These are phyloP conservation scores for Eretmocerus hayati DNA, from an alignment of 2,888 invertebrate species.

Conservation along the genomic window DNA sequence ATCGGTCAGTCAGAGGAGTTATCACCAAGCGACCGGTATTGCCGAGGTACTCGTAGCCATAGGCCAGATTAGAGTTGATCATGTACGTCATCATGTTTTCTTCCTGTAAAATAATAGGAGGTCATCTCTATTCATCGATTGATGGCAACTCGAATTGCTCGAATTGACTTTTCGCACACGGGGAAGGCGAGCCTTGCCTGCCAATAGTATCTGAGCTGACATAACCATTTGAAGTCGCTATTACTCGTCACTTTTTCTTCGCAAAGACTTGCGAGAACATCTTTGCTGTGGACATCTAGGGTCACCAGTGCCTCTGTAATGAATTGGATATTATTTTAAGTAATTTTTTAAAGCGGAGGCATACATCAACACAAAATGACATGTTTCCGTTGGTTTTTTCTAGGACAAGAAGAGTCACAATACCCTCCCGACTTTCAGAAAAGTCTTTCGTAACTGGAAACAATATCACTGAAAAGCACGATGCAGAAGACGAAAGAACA, in stretches of 20 bases:
- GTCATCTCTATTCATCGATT: too few relatives aligned
- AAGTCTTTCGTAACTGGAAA: too few relatives aligned
- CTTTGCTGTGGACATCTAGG: constrained; percentile 87
- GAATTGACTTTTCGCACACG: too few relatives aligned
- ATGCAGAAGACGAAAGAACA: too few relatives aligned
- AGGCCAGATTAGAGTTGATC: constrained; percentile 82
- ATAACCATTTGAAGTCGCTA: constrained; percentile 87
- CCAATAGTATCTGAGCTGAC: constrained; percentile 82
- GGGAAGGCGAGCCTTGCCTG: constrained; percentile 57
- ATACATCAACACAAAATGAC: too few relatives aligned
- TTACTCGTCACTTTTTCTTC: constrained; percentile 59
- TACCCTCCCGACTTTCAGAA: too few relatives aligned
- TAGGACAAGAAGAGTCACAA: too few relatives aligned
- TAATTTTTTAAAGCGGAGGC: too few relatives aligned
- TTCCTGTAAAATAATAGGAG: constrained; percentile 51
- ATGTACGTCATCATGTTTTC: constrained; percentile 66
- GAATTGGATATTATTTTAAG: neutral
- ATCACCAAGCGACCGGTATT: constrained; percentile 83
- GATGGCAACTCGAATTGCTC: too few relatives aligned
- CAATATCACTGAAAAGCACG: too few relatives aligned
- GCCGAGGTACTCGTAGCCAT: constrained; percentile 93
- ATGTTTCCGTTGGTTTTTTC: too few relatives aligned
- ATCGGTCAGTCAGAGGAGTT: constrained; percentile 88
- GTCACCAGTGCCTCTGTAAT: constrained; percentile 76
- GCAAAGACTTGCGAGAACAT: constrained; percentile 68